phyloP scores from a whole-genome alignment of 1,140 invertebrate species.

The Heliconius himera region DNA sequence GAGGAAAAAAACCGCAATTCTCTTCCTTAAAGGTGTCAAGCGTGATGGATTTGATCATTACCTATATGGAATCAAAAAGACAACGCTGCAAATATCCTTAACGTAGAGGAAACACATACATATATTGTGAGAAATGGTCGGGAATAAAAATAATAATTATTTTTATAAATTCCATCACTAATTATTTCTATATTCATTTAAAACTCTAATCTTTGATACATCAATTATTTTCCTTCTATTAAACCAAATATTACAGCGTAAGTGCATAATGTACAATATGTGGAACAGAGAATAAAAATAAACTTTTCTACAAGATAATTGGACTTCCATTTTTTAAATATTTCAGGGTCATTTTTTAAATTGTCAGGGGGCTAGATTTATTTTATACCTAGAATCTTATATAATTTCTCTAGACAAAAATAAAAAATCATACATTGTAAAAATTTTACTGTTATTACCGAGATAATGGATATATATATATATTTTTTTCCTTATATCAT shows the following conservation, averaged over 20 bases:
- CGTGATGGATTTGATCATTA: constrained; percentile 31
- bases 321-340: too few relatives aligned
- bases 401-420: too few relatives aligned
- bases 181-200: neutral
- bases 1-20: constrained; percentile 16
- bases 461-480: too few relatives aligned
- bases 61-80: constrained; percentile 34
- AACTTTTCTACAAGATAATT: too few relatives aligned
- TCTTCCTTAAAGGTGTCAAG: constrained; percentile 33
- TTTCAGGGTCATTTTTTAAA: too few relatives aligned
- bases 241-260: neutral
- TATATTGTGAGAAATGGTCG: constrained; percentile 27
- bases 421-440: neutral
- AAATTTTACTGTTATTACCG: too few relatives aligned
- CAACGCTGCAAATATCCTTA: constrained; percentile 32
- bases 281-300: neutral
- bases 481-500: too few relatives aligned
- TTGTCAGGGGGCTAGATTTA: too few relatives aligned
- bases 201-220: neutral
- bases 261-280: too few relatives aligned
- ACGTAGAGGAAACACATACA: constrained; percentile 20
- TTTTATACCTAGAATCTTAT: too few relatives aligned
- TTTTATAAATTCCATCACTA: constrained; percentile 28
- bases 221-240: neutral
- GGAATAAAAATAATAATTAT: constrained; percentile 28